phyloP scores from a whole-genome alignment of 2,797 vertebrate genomes.

The Macropodus opercularis region DNA sequence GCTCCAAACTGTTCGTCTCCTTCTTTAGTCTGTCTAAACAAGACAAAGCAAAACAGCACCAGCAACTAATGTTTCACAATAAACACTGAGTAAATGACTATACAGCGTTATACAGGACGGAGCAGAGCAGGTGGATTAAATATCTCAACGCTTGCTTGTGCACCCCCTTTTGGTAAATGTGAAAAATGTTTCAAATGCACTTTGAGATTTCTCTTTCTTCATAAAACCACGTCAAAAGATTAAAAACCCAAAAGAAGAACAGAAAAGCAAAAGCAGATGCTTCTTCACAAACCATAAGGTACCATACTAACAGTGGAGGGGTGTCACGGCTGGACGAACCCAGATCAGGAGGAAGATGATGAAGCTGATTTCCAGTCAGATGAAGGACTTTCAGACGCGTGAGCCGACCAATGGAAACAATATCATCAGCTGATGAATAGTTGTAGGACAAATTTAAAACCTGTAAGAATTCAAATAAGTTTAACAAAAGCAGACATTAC shows the following conservation, averaged over 20 bases:
- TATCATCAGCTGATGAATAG: conserved; percentile 73
- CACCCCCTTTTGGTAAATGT: conserved; percentile 60
- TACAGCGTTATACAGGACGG: not conserved
- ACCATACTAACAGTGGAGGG: conserved; percentile 49
- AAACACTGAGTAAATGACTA: too few species aligned
- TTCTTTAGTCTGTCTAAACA: conserved; percentile 32
- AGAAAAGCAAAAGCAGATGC: too few species aligned
- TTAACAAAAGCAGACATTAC: not conserved
- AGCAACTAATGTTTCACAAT: not conserved
- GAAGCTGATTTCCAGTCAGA: conserved; percentile 86
- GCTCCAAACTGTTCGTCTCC: conserved; percentile 68
- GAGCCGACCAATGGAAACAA: conserved; percentile 79
- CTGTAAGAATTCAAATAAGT: conserved; percentile 64
- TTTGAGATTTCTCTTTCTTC: not conserved
- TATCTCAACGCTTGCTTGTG: conserved; percentile 15
- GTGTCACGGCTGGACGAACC: conserved; percentile 24
- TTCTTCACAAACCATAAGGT: not conserved
- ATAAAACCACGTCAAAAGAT: too few species aligned
- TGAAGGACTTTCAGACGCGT: conserved; percentile 83
- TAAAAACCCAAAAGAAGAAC: too few species aligned
- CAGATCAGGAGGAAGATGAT: conserved; percentile 80
- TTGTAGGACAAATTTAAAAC: conserved; percentile 91
- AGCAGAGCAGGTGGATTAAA: conserved; percentile 20
- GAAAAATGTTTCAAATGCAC: conserved; percentile 5
- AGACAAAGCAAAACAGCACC: not conserved